Conservation (phyloP, 1,140 invertebrate species). For the Zaprionus africanus region DNA sequence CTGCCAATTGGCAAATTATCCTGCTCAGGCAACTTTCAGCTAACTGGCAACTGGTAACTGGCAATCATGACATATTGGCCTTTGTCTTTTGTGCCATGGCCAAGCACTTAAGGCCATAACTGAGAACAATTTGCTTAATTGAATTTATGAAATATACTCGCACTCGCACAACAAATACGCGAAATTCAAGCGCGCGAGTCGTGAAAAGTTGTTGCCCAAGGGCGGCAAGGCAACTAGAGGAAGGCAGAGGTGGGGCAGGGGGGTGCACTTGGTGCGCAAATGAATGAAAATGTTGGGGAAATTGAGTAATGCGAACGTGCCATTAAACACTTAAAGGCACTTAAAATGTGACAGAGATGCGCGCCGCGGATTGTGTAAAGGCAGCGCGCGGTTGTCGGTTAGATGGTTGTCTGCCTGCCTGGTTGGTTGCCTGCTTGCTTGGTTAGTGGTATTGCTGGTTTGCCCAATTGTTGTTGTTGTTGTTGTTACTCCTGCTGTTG, state of each 20-base stretch:
- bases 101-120: conserved; percentile 48
- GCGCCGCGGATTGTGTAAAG: conserved; percentile 10
- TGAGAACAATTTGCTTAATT: conserved; percentile 71
- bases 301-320: conserved; percentile 77
- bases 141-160: conserved; percentile 70
- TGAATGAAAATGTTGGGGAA: conserved; percentile 39
- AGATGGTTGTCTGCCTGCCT: not conserved
- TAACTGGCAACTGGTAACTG: conserved; percentile 11
- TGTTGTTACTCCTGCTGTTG: conserved; percentile 15
- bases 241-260: conserved; percentile 1
- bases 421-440: not conserved
- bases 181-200: conserved; percentile 12
- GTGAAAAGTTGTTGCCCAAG: not conserved
- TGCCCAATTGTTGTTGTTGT: conserved; percentile 29
- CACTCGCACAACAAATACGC: conserved; percentile 4
- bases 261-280: not conserved
- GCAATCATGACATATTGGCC: conserved; percentile 48
- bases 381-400: conserved; percentile 1
- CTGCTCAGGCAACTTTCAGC: conserved; percentile 11
- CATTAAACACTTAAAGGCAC: conserved; percentile 77
- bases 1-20: conserved; percentile 35
- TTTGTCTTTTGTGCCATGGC: conserved; percentile 16
- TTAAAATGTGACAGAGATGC: conserved; percentile 32
- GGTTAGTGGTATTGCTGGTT: conserved; percentile 44
- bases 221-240: not conserved